Base-by-base conservation (phyloP, 2,113 vertebrate species). In the Pomatostomus ruficeps region DNA sequence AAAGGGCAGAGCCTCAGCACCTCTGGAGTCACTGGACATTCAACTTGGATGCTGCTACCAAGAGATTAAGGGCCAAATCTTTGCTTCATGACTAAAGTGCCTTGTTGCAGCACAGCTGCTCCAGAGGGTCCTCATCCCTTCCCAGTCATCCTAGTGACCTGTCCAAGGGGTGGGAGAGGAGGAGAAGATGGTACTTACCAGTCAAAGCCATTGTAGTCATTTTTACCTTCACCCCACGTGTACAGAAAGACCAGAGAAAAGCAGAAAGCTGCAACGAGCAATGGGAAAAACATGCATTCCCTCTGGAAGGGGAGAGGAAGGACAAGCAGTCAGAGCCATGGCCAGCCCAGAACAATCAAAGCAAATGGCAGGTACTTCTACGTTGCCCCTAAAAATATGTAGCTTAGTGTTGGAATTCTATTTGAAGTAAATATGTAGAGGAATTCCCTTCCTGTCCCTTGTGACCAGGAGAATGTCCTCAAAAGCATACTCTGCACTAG, bases 161-260 rank as follows among this genome's bases (percentile, higher is more conserved):
- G 33, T 23, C 12, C 0, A 11, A 72, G 29, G 14, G 22, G 29
- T 2, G 0, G 20, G 9, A 76, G 46, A 86, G 63, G 31, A 84
- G 28, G 19, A 66, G 87, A 95, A 81, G 14, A 7, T 16, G 19
- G n/a, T 55, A 97, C 99, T 97, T 91, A 99, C 99, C 99, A 99
- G 96, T 99, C 98, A 96, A 99, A 99, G 96, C 98, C 96, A 11
- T 98, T 97, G 97, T 99, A 99, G 97, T 99, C 99, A 33, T 99
- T 99, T 97, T 98, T 98, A 3, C 98, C 98, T 97, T 99, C 98
- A 43, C 97, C 94, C 99, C 99, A 99, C 80, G 98, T 97, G 89
- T 98, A 99, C 48, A 99, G 96, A 77, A 99, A 98, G 82, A 99
- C 19, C 74, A 98, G 94, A 85, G 98, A 98, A 52, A 99, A 31